Evolutionary conservation across 2,888 invertebrate genomes (phyloP).

Genomic region (Drosophila greeni): DNA sequence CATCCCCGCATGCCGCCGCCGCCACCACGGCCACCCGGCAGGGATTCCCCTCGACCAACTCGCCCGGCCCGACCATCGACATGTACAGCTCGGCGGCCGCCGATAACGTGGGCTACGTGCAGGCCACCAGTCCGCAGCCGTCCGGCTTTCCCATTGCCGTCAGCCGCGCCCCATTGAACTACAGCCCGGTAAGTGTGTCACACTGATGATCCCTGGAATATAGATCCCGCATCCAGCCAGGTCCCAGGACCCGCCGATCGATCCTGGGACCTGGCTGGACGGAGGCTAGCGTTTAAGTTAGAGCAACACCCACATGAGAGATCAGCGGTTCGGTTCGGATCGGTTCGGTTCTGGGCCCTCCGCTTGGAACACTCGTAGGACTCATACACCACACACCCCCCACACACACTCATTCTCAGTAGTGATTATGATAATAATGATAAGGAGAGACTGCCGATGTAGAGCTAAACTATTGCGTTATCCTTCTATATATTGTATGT

Average conservation of each 20-base stretch:
- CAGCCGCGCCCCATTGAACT: constrained; percentile 94
- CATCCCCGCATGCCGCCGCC: constrained; percentile 88
- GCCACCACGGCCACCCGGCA: constrained; percentile 85
- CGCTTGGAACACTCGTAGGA: constrained; percentile 11
- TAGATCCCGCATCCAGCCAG: neutral
- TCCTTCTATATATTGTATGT: constrained; percentile 70
- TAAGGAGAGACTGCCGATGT: constrained; percentile 36
- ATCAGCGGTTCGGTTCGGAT: constrained; percentile 6
- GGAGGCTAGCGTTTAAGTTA: constrained; percentile 20
- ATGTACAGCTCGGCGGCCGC: constrained; percentile 93
- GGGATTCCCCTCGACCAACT: constrained; percentile 94
- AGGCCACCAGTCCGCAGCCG: constrained; percentile 98
- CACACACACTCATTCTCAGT: constrained; percentile 19
- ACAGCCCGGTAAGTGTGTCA: constrained; percentile 89
- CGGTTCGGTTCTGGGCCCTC: constrained; percentile 12
- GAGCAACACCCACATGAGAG: constrained; percentile 24
- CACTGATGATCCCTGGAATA: neutral
- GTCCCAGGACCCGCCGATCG: neutral
- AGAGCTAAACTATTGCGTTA: constrained; percentile 55
- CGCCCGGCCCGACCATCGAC: constrained; percentile 94
- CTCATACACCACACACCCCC: constrained; percentile 11
- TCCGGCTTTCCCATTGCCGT: constrained; percentile 96
- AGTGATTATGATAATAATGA: constrained; percentile 13
- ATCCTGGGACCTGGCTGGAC: constrained; percentile 8
- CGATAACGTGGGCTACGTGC: constrained; percentile 95